Evolutionary conservation across 2,113 vertebrate genomes (phyloP).

Genomic region (Puntigrus tetrazona): DNA sequence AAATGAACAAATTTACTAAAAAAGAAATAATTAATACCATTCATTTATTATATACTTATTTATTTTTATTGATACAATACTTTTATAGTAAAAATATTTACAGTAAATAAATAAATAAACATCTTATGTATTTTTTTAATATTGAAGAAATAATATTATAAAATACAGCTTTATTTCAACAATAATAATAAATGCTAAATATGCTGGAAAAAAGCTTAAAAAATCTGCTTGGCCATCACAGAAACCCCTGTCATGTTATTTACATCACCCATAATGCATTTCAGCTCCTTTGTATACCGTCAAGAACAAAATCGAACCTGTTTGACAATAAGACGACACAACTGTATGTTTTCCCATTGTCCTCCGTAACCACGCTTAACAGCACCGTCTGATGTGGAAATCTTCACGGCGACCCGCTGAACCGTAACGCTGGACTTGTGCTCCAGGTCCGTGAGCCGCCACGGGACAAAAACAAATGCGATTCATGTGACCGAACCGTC

Average conservation of each 20-base stretch:
- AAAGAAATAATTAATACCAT: too few relatives aligned
- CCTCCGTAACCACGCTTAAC: background rate
- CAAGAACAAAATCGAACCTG: background rate
- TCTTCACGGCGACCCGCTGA: background rate
- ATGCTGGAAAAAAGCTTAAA: too few relatives aligned
- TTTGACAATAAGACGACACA: background rate
- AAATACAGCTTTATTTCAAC: too few relatives aligned
- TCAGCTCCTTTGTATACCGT: background rate
- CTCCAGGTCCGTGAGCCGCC: background rate
- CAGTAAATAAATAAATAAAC: too few relatives aligned
- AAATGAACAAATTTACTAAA: too few relatives aligned
- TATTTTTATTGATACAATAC: too few relatives aligned
- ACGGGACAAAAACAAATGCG: constrained; percentile 7
- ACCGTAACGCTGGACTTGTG: background rate
- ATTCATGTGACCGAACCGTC: background rate
- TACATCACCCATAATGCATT: constrained; percentile 3
- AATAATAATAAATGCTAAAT: background rate
- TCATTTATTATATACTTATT: too few relatives aligned
- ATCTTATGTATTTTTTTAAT: too few relatives aligned
- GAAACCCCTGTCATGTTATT: background rate
- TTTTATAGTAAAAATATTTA: too few relatives aligned
- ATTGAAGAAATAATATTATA: too few relatives aligned
- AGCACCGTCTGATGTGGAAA: background rate
- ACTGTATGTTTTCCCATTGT: background rate
- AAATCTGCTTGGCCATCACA: background rate